These are phyloP conservation scores for Brachionus rotundiformis DNA, from an alignment of 1,140 invertebrate species.

Conservation along the genomic window DNA sequence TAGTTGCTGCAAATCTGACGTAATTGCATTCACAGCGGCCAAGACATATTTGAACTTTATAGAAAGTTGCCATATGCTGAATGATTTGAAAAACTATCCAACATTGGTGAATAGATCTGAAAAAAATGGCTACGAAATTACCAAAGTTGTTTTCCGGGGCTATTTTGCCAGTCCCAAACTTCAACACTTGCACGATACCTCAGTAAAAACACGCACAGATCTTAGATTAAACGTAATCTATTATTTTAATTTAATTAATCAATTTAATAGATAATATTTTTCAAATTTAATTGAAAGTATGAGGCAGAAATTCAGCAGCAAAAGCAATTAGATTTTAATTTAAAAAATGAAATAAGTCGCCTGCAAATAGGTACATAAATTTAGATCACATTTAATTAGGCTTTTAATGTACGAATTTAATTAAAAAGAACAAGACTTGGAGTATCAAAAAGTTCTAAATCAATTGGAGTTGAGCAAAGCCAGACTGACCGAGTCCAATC, in stretches of 20 bases:
- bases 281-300: conserved; percentile 53
- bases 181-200: conserved; percentile 59
- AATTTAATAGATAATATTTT: no score
- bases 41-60: conserved; percentile 62
- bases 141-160: conserved; percentile 62
- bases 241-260: neutral
- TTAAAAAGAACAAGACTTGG: conserved; percentile 50
- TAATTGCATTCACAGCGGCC: conserved; percentile 59
- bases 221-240: conserved; percentile 59
- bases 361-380: conserved; percentile 54
- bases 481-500: conserved; percentile 46
- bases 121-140: conserved; percentile 59
- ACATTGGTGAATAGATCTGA: conserved; percentile 58
- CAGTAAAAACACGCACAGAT: conserved; percentile 58
- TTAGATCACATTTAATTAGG: neutral
- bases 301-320: conserved; percentile 59
- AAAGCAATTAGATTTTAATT: conserved; percentile 57
- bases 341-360: conserved; percentile 58
- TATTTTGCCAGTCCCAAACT: conserved; percentile 60
- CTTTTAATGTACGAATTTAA: conserved; percentile 55
- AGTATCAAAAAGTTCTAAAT: conserved; percentile 47
- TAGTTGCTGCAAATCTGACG: conserved; percentile 61
- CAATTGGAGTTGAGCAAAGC: neutral
- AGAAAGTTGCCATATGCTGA: conserved; percentile 59
- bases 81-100: conserved; percentile 57